Evolutionary conservation across 2,797 vertebrate species (phyloP), one percentile per base, ranked within the genome.

Genomic region (Psittacula echo): DNA sequence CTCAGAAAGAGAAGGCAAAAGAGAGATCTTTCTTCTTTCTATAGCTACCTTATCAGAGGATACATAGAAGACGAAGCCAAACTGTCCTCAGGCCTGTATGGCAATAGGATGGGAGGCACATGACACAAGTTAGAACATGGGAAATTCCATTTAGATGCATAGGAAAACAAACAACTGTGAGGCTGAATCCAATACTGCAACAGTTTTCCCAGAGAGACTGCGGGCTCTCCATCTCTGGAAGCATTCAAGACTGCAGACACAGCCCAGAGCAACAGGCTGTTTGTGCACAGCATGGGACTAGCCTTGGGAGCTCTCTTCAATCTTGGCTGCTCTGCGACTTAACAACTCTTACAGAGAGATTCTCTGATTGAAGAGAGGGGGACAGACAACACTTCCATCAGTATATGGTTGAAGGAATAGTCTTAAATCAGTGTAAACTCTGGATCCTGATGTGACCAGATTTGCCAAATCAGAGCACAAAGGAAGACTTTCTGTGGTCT

Each of bases 51-150:
- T 4, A 22, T 7, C 23, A 32, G 39, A 53, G 48, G 5, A 78
- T 12, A 9, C 3, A 13, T 11, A 12, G 21, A 44, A 45, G 37
- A 48, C 1, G 10, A 26, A 61, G 20, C 21, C 44, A 39, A 18
- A 1, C 21, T 18, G 4, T 22, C 21, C 42, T 50, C 51, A n/a
- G 30, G 17, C 7, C 14, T 14, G 8, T 3, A 9, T 1, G 13
- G 50, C 41, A 77, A 24, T 2, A 61, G 41, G 21, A n/a, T 2
- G 8, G 61, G 45, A 47, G 8, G 41, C 10, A 39, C 16, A 11
- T 27, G 54, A 32, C 70, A 22, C 15, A 42, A 67, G 53, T 45
- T 13, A 65, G 20, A 73, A 70, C 12, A 10, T 0, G 16, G 22
- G 14, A 61, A 76, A 77, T 62, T 48, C 42, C 34, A n/a, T 32